A percentile compares a stretch with the other conserved stretches of the same genome.
phyloP scores from a whole-genome alignment of 1,140 invertebrate species.

The Zaprionus lachaisei region DNA sequence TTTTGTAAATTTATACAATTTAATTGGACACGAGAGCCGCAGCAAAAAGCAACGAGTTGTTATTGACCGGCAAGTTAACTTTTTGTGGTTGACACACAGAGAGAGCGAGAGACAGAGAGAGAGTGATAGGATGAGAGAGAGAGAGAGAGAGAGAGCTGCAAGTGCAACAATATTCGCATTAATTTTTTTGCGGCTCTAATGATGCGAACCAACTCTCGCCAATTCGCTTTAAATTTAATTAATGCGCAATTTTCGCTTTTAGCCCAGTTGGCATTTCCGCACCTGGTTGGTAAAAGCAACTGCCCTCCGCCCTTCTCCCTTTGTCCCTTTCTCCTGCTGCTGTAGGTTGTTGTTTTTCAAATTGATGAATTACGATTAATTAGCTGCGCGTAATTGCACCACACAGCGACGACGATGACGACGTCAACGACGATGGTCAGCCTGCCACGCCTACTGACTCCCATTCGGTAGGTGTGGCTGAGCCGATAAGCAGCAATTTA shows the following conservation, averaged over 20 bases:
- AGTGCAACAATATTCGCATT: slow-evolving; percentile 61
- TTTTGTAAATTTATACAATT: slow-evolving; percentile 81
- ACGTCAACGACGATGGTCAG: slow-evolving; percentile 28
- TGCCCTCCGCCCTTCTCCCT: not conserved
- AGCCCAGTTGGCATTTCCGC: slow-evolving; percentile 61
- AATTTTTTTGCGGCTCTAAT: slow-evolving; percentile 75
- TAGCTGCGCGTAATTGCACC: slow-evolving; percentile 50
- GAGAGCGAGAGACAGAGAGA: not conserved
- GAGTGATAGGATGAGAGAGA: not conserved
- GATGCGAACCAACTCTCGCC: slow-evolving; percentile 61
- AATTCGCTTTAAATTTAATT: slow-evolving; percentile 73
- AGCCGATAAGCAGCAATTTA: slow-evolving; percentile 31
- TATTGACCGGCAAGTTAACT: slow-evolving; percentile 69
- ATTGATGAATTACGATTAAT: slow-evolving; percentile 74
- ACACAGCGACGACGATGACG: slow-evolving; percentile 34
- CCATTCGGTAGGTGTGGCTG: slow-evolving; percentile 4
- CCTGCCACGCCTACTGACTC: not conserved
- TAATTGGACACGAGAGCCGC: slow-evolving; percentile 69
- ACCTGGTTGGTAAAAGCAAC: slow-evolving; percentile 4
- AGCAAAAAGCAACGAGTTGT: slow-evolving; percentile 34
- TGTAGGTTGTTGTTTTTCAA: slow-evolving; percentile 32
- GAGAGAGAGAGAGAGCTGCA: not conserved
- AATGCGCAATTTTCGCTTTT: slow-evolving; percentile 73
- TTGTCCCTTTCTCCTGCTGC: not conserved
- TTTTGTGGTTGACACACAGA: slow-evolving; percentile 52